Base-by-base conservation (phyloP, 2,113 vertebrate genomes). In the Alces alces region DNA sequence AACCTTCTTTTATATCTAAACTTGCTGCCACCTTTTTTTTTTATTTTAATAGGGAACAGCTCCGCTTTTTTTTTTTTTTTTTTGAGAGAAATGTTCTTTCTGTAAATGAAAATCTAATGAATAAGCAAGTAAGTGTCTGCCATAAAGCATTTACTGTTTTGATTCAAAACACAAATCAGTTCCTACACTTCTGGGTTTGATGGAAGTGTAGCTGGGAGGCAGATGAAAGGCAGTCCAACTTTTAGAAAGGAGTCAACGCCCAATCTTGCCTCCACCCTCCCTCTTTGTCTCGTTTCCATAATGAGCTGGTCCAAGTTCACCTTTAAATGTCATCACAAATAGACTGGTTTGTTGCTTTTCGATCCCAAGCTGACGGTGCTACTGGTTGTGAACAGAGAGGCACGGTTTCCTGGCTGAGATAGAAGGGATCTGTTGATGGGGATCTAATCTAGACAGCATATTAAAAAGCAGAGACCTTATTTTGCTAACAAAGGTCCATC, bases 81-180 rank as follows among this genome's bases (percentile, higher is more conserved):
- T 91, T 50, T 28, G 43, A 95, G 52, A 90, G 66, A 85, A 94
- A 55, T 47, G 43, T 89, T 88, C 91, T 91, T 95, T 95, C 57
- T 91, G 89, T 54, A 97, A 96, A 97, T 94, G 88, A 28, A 93
- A 88, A 95, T 60, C 89, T 82, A 91, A 91, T 28, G 87, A 92
- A 94, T 85, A 90, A 97, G 96, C 89, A 97, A 93, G 89, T 86
- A 86, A 93, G 57, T 5, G 0, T 36, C 84, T 43, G 64, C 47
- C 45, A 9, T 43, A 83, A 96, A 90, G 73, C 85, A 33, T 39
- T 73, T 30, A 43, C 88, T 16, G 50, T 76, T 94, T 91, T 36
- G 87, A 90, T 84, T 84, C 55, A 54, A 89, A 87, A 47, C 91
- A 60, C 64, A 80, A 82, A 86, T 55, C 73, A n/a, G 61, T 89